Base-by-base conservation (phyloP, 1,140 invertebrate species). In the Homarus americanus region DNA sequence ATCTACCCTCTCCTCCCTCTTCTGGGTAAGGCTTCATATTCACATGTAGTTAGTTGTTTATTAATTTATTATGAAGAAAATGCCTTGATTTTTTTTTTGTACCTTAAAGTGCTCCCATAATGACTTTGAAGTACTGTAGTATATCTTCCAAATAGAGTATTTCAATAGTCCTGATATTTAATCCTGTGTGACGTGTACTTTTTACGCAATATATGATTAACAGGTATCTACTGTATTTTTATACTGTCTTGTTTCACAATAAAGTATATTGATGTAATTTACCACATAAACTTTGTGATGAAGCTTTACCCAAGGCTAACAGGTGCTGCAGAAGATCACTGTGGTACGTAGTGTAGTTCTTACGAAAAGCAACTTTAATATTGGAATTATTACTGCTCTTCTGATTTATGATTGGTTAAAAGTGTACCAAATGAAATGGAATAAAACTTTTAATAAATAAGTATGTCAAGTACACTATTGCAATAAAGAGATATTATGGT, bases 21-120 rank as follows among this genome's bases (percentile, higher is more conserved):
- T 63, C 5, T 69, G 63, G 63, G 63, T 69, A 69, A 69, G 63
- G 63, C 63, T 69, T 69, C 63, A 9, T 24, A 69, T 69, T 69
- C 63, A 69, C 63, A 32, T 69, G 63, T 32, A 32, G n/a, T 69
- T 63, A 63, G 58, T 20, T 32, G 32, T 69, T 32, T 69, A 69
- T 69, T 32, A 32, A 32, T 69, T 69, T 32, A 32, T 3, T 12
- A 69, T 1, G 0, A 24, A 32, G 63, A 32, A 32, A 69, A 69
- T 7, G 5, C 63, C 24, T 58, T 58, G 17, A 32, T 24, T 69
- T 49, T 49, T 49, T 69, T 69, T 63, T 4, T 63, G 44, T 24
- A 1, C 63, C 12, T 69, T 69, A 28, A 69, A 69, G 32, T 69
- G n/a, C 63, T 32, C 28, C 24, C n/a, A 28, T 24, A 63, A 63